Percentiles rank a stretch among this genome's conserved stretches.
phyloP scores from a whole-genome alignment of 2,113 vertebrate genomes.

The Galbula dea region DNA sequence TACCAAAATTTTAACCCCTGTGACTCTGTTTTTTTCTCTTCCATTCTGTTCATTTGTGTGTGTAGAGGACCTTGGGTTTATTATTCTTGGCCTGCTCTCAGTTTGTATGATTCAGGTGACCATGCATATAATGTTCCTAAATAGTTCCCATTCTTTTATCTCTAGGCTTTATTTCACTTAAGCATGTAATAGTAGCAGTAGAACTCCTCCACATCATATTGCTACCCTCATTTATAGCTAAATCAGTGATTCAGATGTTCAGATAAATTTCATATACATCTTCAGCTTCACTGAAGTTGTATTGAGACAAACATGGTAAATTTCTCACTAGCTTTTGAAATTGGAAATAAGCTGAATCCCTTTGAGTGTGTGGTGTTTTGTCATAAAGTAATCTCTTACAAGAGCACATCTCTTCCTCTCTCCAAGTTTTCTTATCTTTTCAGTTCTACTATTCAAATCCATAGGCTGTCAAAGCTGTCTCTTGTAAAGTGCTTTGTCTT shows the following conservation, averaged over 20 bases:
- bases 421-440: not conserved
- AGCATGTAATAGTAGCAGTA: not conserved
- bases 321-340: not conserved
- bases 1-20: not conserved
- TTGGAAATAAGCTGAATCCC: not conserved
- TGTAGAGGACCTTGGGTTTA: not conserved
- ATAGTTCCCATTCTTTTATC: not conserved
- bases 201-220: not conserved
- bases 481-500: slow-evolving; percentile 18
- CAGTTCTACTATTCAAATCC: not conserved
- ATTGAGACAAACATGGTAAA: not conserved
- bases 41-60: not conserved
- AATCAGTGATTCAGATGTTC: not conserved
- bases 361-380: not conserved
- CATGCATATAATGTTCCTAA: not conserved
- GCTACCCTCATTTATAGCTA: not conserved
- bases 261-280: not conserved
- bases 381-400: not conserved
- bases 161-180: not conserved
- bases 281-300: not conserved
- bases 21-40: not conserved
- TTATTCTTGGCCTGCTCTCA: not conserved
- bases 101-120: not conserved
- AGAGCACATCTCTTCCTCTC: not conserved
- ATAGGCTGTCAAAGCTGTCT: not conserved